Percentiles rank a stretch among this genome's conserved stretches.
phyloP scores from a whole-genome alignment of 2,113 vertebrate species.

The Nyctibius bracteatus region DNA sequence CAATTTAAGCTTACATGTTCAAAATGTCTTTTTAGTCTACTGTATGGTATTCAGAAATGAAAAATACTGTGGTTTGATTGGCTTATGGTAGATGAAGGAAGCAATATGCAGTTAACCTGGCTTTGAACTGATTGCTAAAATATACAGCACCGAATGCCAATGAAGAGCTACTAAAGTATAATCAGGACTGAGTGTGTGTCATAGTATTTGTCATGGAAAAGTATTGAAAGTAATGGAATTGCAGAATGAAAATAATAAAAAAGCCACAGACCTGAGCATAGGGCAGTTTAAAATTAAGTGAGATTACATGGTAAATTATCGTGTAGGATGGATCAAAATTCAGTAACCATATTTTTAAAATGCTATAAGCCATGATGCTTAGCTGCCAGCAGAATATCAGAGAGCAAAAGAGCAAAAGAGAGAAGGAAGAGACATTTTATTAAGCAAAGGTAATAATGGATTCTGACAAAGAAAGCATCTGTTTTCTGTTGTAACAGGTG shows the following conservation, averaged over 20 bases:
- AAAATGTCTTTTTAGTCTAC: neutral
- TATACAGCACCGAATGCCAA: neutral
- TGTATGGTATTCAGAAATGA: neutral
- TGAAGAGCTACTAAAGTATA: neutral
- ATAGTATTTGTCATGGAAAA: slow-evolving; percentile 39
- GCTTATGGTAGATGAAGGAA: neutral
- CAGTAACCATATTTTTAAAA: neutral
- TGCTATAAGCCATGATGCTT: neutral
- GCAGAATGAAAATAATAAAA: slow-evolving; percentile 5
- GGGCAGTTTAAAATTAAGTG: slow-evolving; percentile 16
- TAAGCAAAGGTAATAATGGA: neutral
- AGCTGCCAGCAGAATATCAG: neutral
- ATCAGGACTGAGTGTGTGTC: neutral
- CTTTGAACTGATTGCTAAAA: slow-evolving; percentile 44
- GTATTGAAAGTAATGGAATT: slow-evolving; percentile 13
- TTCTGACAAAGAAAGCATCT: neutral
- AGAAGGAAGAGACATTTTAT: neutral
- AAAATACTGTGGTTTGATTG: slow-evolving; percentile 2
- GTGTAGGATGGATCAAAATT: neutral
- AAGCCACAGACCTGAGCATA: neutral
- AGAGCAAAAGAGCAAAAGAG: neutral
- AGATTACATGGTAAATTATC: neutral
- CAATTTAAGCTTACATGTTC: neutral
- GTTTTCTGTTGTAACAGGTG: neutral
- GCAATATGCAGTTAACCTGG: neutral